Percentiles rank a stretch among this genome's conserved stretches.
phyloP scores from a whole-genome alignment of 2,888 invertebrate genomes.

The Tetranychus truncatus region DNA sequence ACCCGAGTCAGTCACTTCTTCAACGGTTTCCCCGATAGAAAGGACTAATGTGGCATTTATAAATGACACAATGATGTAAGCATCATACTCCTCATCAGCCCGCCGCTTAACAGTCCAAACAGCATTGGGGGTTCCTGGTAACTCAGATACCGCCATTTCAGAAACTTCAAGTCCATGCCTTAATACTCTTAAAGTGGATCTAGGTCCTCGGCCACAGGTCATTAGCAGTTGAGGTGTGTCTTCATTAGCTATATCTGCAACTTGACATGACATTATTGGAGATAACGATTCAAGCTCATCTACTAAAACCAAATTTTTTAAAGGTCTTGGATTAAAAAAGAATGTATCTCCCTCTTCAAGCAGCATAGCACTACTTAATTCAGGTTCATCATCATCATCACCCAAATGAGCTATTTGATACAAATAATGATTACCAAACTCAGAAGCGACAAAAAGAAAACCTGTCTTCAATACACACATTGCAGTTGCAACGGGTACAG shows the following conservation, averaged over 20 bases:
- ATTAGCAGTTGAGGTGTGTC: slow-evolving; percentile 96
- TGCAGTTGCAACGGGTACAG: slow-evolving; percentile 84
- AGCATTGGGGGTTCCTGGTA: slow-evolving; percentile 98
- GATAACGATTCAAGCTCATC: slow-evolving; percentile 92
- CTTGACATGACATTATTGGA: slow-evolving; percentile 63
- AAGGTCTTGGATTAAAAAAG: slow-evolving; percentile 82
- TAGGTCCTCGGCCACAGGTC: slow-evolving; percentile 81
- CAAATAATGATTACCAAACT: slow-evolving; percentile 98
- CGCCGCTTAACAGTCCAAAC: slow-evolving; percentile 96
- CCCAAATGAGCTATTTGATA: slow-evolving; percentile 99
- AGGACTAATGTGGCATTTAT: slow-evolving; percentile 92
- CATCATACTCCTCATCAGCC: slow-evolving; percentile 92
- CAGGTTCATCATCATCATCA: slow-evolving; percentile 95
- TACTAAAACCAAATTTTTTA: slow-evolving; percentile 83
- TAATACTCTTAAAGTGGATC: slow-evolving; percentile 76
- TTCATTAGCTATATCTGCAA: slow-evolving; percentile 87
- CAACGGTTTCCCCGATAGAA: slow-evolving; percentile 99
- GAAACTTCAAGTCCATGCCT: slow-evolving; percentile 91
- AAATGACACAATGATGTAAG: slow-evolving; percentile 99
- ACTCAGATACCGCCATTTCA: slow-evolving; percentile 98
- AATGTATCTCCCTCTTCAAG: slow-evolving; percentile 96
- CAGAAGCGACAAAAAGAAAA: slow-evolving; percentile 90
- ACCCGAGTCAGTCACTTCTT: slow-evolving; percentile 98
- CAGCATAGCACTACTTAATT: slow-evolving; percentile 95
- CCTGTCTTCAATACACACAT: slow-evolving; percentile 98